These are phyloP conservation scores for Trilocha varians DNA, from an alignment of 2,888 invertebrate species.

Conservation along the genomic window DNA sequence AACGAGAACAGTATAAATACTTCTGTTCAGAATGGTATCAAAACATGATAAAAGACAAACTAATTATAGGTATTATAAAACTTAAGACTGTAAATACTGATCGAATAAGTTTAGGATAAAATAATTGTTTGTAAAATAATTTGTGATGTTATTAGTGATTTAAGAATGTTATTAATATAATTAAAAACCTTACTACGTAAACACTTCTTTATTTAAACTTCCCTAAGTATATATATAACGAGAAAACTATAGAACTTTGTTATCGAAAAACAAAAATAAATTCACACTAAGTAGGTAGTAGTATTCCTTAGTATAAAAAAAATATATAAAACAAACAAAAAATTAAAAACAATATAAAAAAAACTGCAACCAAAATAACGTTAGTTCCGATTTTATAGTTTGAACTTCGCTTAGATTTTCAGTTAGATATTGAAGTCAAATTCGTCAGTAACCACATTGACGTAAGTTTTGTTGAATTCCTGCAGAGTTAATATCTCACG, in stretches of 20 bases:
- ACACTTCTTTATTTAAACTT: neutral
- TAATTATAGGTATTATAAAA: slow-evolving; percentile 29
- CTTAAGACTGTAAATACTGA: slow-evolving; percentile 42
- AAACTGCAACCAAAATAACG: too few relatives aligned
- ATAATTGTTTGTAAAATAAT: neutral
- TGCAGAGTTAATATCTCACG: neutral
- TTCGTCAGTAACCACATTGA: neutral
- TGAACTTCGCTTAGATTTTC: too few relatives aligned
- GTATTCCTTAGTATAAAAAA: too few relatives aligned
- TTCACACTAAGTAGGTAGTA: too few relatives aligned
- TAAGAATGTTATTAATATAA: neutral
- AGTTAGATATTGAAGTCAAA: neutral
- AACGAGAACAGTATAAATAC: slow-evolving; percentile 35
- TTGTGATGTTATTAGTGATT: neutral
- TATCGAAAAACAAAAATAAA: too few relatives aligned
- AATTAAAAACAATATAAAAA: too few relatives aligned
- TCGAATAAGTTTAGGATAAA: neutral
- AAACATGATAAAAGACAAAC: slow-evolving; percentile 32
- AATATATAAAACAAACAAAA: too few relatives aligned
- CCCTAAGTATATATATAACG: neutral
- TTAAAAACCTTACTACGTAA: neutral
- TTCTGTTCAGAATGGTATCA: slow-evolving; percentile 41
- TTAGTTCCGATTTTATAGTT: too few relatives aligned
- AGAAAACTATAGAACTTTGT: neutral
- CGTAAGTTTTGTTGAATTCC: neutral